Evolutionary conservation across 1,140 invertebrate genomes (phyloP), one percentile per base, ranked within the genome.

Genomic region (Orius insidiosus): DNA sequence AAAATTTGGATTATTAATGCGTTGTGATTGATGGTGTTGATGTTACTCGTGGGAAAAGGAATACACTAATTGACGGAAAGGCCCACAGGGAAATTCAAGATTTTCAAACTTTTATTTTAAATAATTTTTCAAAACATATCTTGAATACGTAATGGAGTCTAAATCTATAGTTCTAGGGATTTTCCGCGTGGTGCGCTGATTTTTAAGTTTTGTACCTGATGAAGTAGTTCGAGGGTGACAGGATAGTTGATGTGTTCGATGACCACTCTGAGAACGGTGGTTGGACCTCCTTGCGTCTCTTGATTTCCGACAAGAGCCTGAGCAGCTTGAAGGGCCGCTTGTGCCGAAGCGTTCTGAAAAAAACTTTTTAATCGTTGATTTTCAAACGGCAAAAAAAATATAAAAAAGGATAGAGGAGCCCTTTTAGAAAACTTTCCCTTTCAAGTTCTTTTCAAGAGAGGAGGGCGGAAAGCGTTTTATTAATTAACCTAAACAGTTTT

Each of bases 221-320:
- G 84, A 48, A 99, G 75, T 42, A 96, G 85, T 60, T 98, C 94
- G 56, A 99, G 75, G 31, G 90, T 90, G 52, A 99, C 93, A 9
- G 93, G 92, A 64, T 98, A 98, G 48, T 98, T 71, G 79, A 97
- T 86, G 66, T 97, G 90, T 64, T 98, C 94, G 53, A 98, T 80
- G 63, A 98, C 96, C 40, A 98, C 93, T 47, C 95, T 76, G 34
- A 99, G 76, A 45, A 98, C 93, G 16, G 92, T 94, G 62, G 94
- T 94, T 37, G 86, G 87, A 46, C n/a, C 87, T 50, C 87, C 87
- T 64, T 87, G 82, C 8, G 79, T 82, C 49, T 84, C 71, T 38
- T 65, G 65, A 52, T 58, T 67, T 49, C 70, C 68, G 3, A 78
- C 78, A 52, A 83, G 74, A 2, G 78, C 75, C 53, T 78, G 75